A percentile compares a stretch with the other conserved stretches of the same genome.
Evolutionary conservation across 2,113 vertebrate genomes (phyloP).

Genomic region (cat (Felis catus)): F.catus_Fca126_mat1.0 CM031423.1:55957001-55957500

Average conservation of each 20-base stretch:
- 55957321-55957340: background rate
- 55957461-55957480: background rate
- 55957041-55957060: background rate
- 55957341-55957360: background rate
- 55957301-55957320: background rate
- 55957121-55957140: background rate
- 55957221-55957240: conserved; percentile 4
- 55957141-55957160: background rate
- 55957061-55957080: background rate
- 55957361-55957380: background rate
- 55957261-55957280: background rate
- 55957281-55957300: conserved; percentile 41
- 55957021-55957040: background rate
- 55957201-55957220: conserved; percentile 8
- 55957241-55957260: background rate
- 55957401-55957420: conserved; percentile 26
- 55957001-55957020: conserved; percentile 2
- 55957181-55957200: background rate
- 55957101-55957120: conserved; percentile 3
- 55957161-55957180: background rate
- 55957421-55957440: background rate
- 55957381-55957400: conserved; percentile 17
- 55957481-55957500: background rate
- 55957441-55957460: conserved; percentile 41
- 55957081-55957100: background rate